phyloP scores from a whole-genome alignment of 2,888 invertebrate genomes.

The Sinodicranocentrus sp. region DNA sequence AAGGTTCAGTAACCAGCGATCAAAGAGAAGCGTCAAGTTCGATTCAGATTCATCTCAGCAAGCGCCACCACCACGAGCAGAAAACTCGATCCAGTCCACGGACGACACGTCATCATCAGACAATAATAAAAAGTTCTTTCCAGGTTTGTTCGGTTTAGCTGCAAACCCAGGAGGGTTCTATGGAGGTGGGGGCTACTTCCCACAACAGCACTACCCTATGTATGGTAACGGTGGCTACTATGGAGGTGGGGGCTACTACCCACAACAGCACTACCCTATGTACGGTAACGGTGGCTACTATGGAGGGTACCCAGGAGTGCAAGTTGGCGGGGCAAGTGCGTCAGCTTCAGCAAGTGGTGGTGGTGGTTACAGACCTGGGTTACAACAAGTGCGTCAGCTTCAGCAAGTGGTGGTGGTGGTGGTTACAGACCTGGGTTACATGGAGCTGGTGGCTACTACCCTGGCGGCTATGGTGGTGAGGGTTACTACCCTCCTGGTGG shows the following conservation, averaged over 20 bases:
- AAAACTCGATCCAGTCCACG: too few relatives aligned
- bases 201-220: too few relatives aligned
- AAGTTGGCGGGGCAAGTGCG: background rate
- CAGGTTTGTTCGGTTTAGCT: background rate
- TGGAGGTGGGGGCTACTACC: background rate
- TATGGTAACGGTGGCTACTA: too few relatives aligned
- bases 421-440: conserved; percentile 17
- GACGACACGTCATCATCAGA: conserved; percentile 16
- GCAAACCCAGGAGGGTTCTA: background rate
- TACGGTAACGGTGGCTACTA: background rate
- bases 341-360: background rate
- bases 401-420: conserved; percentile 4
- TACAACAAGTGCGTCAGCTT: background rate
- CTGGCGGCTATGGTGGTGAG: conserved; percentile 2
- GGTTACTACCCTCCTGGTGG: conserved; percentile 41
- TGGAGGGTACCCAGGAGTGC: conserved; percentile 5
- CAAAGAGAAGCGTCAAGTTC: background rate
- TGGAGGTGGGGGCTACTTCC: background rate
- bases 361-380: too few relatives aligned
- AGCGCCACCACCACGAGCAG: background rate
- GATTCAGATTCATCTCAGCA: background rate
- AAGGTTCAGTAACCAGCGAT: background rate
- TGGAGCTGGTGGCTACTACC: conserved; percentile 43
- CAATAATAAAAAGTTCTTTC: background rate
- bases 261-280: too few relatives aligned